Evolutionary conservation across 2,797 vertebrate species (phyloP).

Genomic region (Gila robusta): DNA sequence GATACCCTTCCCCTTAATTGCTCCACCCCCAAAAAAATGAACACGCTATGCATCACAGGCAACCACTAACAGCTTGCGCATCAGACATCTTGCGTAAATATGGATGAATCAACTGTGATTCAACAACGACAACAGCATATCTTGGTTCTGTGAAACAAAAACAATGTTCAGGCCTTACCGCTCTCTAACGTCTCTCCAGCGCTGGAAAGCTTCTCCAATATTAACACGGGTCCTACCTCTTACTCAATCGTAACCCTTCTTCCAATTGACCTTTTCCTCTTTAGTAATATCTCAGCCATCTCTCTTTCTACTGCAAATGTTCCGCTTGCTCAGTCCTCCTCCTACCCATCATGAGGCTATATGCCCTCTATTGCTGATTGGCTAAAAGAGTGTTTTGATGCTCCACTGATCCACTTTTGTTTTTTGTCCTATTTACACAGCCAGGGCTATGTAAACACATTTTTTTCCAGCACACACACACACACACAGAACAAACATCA

Average conservation of each 20-base stretch:
- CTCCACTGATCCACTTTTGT: neutral
- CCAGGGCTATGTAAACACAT: neutral
- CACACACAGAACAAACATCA: neutral
- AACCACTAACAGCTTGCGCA: too few relatives aligned
- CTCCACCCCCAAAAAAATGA: too few relatives aligned
- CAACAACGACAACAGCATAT: too few relatives aligned
- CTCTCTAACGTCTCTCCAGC: neutral
- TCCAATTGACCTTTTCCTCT: neutral
- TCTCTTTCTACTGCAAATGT: neutral
- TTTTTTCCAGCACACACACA: neutral
- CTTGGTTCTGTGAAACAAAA: too few relatives aligned
- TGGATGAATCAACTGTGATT: too few relatives aligned
- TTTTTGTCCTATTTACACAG: neutral
- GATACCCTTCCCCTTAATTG: neutral
- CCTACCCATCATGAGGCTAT: neutral
- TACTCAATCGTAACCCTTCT: neutral
- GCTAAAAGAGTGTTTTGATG: neutral
- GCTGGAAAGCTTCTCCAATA: neutral
- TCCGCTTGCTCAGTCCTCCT: neutral
- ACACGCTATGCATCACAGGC: too few relatives aligned
- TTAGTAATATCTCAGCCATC: neutral
- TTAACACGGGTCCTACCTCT: neutral
- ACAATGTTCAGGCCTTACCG: neutral
- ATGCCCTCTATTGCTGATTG: neutral
- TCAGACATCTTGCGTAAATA: too few relatives aligned